These are phyloP conservation scores for Oreonectes daqikongensis DNA, from an alignment of 2,797 vertebrate genomes.

Conservation along the genomic window DNA sequence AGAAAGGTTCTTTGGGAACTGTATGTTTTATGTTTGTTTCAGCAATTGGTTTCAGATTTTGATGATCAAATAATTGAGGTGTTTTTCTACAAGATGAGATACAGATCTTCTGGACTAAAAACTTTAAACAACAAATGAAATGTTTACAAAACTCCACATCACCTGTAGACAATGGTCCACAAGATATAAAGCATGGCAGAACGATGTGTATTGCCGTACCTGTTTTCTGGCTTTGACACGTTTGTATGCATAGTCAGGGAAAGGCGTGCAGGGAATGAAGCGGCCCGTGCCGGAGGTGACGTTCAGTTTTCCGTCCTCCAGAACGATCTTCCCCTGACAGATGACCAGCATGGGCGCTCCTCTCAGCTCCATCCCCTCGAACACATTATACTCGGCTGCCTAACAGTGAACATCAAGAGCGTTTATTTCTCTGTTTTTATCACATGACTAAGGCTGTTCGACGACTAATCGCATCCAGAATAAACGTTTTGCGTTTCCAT, in stretches of 20 bases:
- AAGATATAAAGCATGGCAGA: neutral
- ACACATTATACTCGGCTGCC: constrained; percentile 95
- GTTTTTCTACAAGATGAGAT: too few relatives aligned
- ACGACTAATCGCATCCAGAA: too few relatives aligned
- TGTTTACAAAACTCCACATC: too few relatives aligned
- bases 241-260: constrained; percentile 95
- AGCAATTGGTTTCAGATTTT: too few relatives aligned
- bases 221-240: constrained; percentile 96
- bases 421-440: neutral
- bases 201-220: constrained; percentile 72
- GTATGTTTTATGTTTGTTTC: too few relatives aligned
- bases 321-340: constrained; percentile 94
- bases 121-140: too few relatives aligned
- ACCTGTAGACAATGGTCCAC: too few relatives aligned
- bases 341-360: constrained; percentile 90
- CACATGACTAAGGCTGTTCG: too few relatives aligned
- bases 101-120: too few relatives aligned
- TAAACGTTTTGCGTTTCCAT: too few relatives aligned
- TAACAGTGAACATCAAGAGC: constrained; percentile 55
- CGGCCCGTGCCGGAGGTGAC: constrained; percentile 87
- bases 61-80: too few relatives aligned
- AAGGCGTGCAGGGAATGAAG: constrained; percentile 90
- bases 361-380: constrained; percentile 95
- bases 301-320: constrained; percentile 92
- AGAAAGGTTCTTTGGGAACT: too few relatives aligned